Conservation (phyloP, 2,113 vertebrate species). For the Heptranchias perlo region DNA sequence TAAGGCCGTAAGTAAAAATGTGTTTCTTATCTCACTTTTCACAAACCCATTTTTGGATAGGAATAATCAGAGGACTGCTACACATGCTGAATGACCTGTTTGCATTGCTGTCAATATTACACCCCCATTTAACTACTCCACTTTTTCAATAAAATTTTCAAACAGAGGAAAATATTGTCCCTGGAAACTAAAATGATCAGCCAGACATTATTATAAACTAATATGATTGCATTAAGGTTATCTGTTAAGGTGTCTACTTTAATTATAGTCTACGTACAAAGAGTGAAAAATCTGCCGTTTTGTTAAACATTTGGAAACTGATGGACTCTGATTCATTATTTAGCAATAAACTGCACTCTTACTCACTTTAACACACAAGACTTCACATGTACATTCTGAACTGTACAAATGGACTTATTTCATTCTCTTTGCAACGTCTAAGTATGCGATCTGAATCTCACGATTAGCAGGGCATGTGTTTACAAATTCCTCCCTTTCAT, state of each 20-base stretch:
- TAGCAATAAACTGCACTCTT: not conserved
- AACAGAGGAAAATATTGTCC: not conserved
- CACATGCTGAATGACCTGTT: not conserved
- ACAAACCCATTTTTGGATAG: not conserved
- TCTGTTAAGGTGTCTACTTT: not conserved
- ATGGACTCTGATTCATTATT: not conserved
- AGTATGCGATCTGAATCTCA: conserved; percentile 82
- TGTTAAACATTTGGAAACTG: not conserved
- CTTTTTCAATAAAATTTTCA: not conserved
- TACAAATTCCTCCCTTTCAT: conserved; percentile 82
- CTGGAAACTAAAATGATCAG: not conserved
- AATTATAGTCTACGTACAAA: not conserved
- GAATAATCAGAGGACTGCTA: not conserved
- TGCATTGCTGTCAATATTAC: not conserved
- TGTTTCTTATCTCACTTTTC: not conserved
- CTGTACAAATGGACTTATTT: conserved; percentile 54
- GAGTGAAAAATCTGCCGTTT: not conserved
- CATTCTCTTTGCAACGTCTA: conserved; percentile 80
- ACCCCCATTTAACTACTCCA: not conserved
- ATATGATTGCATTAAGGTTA: not conserved
- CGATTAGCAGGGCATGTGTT: conserved; percentile 84
- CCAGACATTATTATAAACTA: not conserved
- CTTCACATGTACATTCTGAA: not conserved
- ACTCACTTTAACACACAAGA: not conserved
- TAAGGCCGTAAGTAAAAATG: too few species aligned